Conservation (phyloP, 2,888 invertebrate genomes). For the Amphipoea lucens region DNA sequence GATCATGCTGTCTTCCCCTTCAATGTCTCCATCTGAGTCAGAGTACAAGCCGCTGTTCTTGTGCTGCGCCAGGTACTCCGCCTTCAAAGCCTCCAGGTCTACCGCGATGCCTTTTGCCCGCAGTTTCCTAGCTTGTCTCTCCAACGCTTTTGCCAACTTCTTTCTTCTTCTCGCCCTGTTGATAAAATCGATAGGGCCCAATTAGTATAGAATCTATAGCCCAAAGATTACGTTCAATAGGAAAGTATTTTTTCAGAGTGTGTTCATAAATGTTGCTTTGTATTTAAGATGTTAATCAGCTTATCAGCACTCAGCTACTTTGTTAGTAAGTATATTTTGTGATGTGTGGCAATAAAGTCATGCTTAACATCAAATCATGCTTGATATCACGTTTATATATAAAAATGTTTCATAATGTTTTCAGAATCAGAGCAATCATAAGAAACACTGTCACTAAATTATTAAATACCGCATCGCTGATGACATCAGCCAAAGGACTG, state of each 20-base stretch:
- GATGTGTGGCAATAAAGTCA: not conserved
- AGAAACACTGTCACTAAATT: conserved; percentile 13
- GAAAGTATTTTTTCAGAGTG: too few species aligned
- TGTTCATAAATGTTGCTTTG: not conserved
- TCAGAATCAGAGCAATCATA: conserved; percentile 2
- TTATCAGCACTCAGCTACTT: not conserved
- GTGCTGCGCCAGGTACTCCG: conserved; percentile 96
- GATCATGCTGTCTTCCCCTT: conserved; percentile 93
- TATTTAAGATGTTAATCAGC: not conserved
- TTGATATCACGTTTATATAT: not conserved
- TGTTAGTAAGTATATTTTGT: not conserved
- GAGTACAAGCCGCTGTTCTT: conserved; percentile 91
- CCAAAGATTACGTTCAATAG: not conserved
- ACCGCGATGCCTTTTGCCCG: conserved; percentile 97
- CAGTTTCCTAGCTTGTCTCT: conserved; percentile 97
- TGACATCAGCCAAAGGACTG: conserved; percentile 37
- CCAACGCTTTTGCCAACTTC: conserved; percentile 97
- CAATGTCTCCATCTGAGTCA: conserved; percentile 90
- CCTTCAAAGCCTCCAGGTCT: conserved; percentile 95
- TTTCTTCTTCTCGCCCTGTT: conserved; percentile 95
- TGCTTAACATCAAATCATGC: not conserved
- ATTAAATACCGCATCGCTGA: conserved; percentile 7
- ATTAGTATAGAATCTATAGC: conserved; percentile 88
- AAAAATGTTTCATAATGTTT: conserved; percentile 12
- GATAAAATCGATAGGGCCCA: conserved; percentile 86